These are phyloP conservation scores for Pogoniulus pusillus DNA, from an alignment of 2,797 vertebrate genomes.

Conservation along the genomic window DNA sequence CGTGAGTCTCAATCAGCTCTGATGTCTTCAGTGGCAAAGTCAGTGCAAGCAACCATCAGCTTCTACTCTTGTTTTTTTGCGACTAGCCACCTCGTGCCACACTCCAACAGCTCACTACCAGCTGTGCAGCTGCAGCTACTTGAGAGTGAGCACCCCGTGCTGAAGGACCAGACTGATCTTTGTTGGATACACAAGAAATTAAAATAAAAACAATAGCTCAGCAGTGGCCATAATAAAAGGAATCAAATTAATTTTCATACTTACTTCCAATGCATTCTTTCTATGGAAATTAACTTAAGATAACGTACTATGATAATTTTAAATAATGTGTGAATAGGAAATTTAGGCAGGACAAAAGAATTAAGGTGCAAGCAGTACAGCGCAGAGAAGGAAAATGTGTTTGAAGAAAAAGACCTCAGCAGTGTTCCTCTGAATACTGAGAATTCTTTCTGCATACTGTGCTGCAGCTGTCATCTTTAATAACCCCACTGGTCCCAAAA, in stretches of 20 bases:
- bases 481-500: background rate
- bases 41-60: background rate
- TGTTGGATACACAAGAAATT: background rate
- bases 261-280: background rate
- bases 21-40: background rate
- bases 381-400: background rate
- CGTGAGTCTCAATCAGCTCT: background rate
- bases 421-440: background rate
- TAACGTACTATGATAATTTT: background rate
- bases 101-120: background rate
- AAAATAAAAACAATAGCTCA: background rate
- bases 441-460: background rate
- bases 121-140: background rate
- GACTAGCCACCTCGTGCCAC: background rate
- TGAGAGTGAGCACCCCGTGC: background rate
- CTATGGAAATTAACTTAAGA: background rate
- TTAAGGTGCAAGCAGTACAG: fast-evolving
- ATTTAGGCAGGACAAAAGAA: background rate
- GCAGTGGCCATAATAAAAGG: background rate
- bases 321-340: background rate
- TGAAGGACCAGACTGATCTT: background rate
- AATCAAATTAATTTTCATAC: background rate
- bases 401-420: background rate
- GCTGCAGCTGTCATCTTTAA: background rate
- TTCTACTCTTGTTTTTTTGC: background rate